Base-by-base conservation (phyloP, 2,113 vertebrate genomes). In the Eonycteris spelaea region DNA sequence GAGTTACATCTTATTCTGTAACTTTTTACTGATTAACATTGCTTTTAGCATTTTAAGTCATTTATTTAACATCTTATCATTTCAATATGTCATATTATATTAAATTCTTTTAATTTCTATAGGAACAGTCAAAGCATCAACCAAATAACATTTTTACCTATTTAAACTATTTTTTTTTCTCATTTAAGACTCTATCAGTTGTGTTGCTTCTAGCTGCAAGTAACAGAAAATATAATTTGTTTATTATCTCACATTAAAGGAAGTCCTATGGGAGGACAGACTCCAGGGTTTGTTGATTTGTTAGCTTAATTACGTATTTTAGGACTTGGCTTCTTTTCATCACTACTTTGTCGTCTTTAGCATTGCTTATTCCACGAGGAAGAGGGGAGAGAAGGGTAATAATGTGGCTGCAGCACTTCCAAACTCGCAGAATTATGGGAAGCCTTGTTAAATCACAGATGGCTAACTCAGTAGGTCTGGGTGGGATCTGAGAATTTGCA, bases 141-240 rank as follows among this genome's bases (percentile, higher is more conserved):
- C 0, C 82, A 74, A 86, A 16, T 45, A 77, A 43, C 8, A 53
- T 40, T 73, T 91, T 89, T 90, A 91, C 30, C 22, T 78, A 53
- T 45, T 93, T n/a, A 38, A 85, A 71, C 30, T 57, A 71, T 77
- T 53, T 79, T 87, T 79, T 87, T 70, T 79, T 48, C n/a, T 77
- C 75, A 88, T 21, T 89, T 79, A 79, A 71, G 55, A 73, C 14
- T 71, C 71, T 83, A 65, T 67, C 22, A 83, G 0, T 77, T 15
- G 86, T 28, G 35, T 40, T 84, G 63, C 53, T 92, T 84, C 88
- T 57, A 80, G 38, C 90, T 90, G 48, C 59, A 95, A 88, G 71
- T 65, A 77, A 86, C 43, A 87, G 84, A 92, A 95, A 84, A 57
- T 45, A 61, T 59, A 22, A 73, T 33, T 70, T 55, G 10, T 77